These are phyloP conservation scores for Megaptera novaeangliae DNA, from an alignment of 2,113 vertebrate species.

Conservation along the genomic window DNA sequence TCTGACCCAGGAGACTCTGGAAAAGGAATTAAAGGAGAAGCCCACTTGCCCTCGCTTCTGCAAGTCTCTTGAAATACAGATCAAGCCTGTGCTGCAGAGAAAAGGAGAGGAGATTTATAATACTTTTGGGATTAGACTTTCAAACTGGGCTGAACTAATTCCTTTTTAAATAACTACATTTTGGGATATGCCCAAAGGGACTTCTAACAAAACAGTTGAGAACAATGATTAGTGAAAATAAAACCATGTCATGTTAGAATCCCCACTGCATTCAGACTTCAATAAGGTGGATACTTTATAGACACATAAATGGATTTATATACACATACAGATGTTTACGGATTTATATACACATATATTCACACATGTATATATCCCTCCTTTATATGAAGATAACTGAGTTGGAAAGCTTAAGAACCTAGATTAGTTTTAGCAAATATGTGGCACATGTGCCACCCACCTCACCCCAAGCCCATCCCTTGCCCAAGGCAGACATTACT, in stretches of 20 bases:
- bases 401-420: neutral
- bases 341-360: neutral
- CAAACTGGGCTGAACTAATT: neutral
- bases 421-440: neutral
- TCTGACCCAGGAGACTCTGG: neutral
- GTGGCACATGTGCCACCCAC: neutral
- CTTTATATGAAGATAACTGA: neutral
- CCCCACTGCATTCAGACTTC: neutral
- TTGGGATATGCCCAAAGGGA: neutral
- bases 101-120: neutral
- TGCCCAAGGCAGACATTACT: neutral
- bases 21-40: neutral
- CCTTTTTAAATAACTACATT: slow-evolving; percentile 38
- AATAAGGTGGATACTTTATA: neutral
- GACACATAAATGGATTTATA: neutral
- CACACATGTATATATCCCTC: neutral
- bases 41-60: neutral
- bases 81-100: neutral
- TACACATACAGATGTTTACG: neutral
- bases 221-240: slow-evolving; percentile 15
- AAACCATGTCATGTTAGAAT: slow-evolving; percentile 24
- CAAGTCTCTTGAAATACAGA: neutral
- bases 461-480: neutral
- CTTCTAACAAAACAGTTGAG: neutral
- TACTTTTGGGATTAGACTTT: neutral